Evolutionary conservation across 1,140 invertebrate species (phyloP).

Genomic region (Dolichoris vasculosae): DNA sequence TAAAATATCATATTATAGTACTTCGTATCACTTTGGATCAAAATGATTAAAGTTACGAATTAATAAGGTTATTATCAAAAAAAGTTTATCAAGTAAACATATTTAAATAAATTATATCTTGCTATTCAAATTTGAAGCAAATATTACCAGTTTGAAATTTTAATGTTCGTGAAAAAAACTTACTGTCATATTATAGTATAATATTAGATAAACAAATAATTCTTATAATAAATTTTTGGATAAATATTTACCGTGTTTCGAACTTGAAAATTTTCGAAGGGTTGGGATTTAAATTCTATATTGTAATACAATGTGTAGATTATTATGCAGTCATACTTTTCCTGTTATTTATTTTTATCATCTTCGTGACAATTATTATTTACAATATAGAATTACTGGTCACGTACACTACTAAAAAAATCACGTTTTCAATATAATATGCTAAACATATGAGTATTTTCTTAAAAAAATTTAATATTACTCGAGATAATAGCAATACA

Average conservation of each 20-base stretch:
- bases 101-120: not conserved
- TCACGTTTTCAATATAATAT: slow-evolving; percentile 60
- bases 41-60: not conserved
- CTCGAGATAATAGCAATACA: slow-evolving; percentile 38
- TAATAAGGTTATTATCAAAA: not conserved
- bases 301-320: not conserved
- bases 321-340: slow-evolving; percentile 25
- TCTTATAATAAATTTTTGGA: not conserved
- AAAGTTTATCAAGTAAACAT: not conserved
- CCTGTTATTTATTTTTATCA: slow-evolving; percentile 60
- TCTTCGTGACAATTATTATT: slow-evolving; percentile 59
- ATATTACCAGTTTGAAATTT: too few relatives aligned
- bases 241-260: not conserved
- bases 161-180: too few relatives aligned
- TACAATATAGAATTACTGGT: slow-evolving; percentile 62
- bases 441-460: slow-evolving; percentile 53
- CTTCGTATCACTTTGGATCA: not conserved
- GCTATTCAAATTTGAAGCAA: not conserved
- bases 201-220: not conserved
- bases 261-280: not conserved
- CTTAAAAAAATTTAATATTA: slow-evolving; percentile 32
- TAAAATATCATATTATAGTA: not conserved
- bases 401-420: slow-evolving; percentile 56
- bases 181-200: not conserved
- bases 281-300: not conserved